phyloP scores from a whole-genome alignment of 2,888 invertebrate species.

The Acrocera orbiculus region DNA sequence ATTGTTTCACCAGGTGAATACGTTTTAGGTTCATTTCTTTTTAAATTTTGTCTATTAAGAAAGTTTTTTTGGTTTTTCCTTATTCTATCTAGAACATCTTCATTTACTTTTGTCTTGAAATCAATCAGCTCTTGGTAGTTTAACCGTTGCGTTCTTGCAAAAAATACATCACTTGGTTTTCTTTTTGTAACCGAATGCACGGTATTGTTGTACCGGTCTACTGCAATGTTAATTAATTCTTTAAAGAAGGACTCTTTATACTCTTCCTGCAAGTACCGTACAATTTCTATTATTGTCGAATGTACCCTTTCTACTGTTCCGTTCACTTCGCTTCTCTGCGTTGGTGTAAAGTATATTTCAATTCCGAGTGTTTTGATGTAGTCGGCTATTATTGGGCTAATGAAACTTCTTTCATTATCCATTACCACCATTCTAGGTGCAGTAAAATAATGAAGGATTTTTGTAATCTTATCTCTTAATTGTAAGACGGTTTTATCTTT shows the following conservation, averaged over 20 bases:
- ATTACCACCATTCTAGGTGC: neutral
- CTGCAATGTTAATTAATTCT: neutral
- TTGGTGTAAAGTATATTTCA: neutral
- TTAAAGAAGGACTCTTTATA: neutral
- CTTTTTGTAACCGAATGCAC: neutral
- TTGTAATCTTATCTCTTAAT: neutral
- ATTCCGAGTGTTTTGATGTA: slow-evolving; percentile 1
- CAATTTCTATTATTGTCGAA: neutral
- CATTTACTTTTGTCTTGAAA: too few relatives aligned
- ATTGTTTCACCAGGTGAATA: too few relatives aligned
- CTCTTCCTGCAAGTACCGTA: neutral
- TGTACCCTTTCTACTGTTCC: neutral
- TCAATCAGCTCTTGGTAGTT: too few relatives aligned
- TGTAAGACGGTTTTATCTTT: neutral
- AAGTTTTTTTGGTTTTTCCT: too few relatives aligned
- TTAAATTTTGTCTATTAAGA: too few relatives aligned
- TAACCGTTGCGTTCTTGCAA: neutral
- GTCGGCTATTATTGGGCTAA: neutral
- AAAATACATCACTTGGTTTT: neutral
- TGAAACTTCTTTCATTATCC: neutral
- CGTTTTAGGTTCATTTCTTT: too few relatives aligned
- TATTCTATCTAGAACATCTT: too few relatives aligned
- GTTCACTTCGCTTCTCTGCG: neutral
- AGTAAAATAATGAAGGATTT: neutral
- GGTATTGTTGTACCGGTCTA: neutral